Evolutionary conservation across 2,888 invertebrate genomes (phyloP).

Genomic region (Trachelus iudaicus): DNA sequence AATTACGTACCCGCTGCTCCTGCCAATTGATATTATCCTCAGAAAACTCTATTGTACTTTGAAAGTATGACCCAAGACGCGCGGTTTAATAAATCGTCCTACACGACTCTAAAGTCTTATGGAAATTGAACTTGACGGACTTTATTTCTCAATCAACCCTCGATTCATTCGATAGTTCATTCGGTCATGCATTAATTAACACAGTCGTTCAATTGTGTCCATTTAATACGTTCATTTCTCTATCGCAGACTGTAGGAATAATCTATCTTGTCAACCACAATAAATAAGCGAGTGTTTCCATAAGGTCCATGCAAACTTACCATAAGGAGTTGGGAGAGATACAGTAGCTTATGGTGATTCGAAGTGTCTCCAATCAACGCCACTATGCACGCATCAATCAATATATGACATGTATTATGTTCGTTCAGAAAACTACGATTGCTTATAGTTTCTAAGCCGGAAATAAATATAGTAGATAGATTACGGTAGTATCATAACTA

Average conservation of each 20-base stretch:
- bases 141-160: neutral
- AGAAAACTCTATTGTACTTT: neutral
- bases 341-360: conserved; percentile 71
- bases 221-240: neutral
- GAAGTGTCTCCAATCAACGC: conserved; percentile 71
- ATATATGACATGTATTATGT: conserved; percentile 35
- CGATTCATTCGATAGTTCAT: neutral
- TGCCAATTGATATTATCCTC: conserved; percentile 38
- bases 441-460: neutral
- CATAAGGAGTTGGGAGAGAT: conserved; percentile 70
- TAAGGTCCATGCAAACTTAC: conserved; percentile 66
- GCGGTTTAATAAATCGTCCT: neutral
- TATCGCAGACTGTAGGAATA: conserved; percentile 7
- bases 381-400: conserved; percentile 56
- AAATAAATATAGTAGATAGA: neutral
- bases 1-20: conserved; percentile 51
- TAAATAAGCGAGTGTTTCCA: conserved; percentile 21
- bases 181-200: neutral
- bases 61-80: neutral
- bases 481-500: neutral
- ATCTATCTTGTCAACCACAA: conserved; percentile 34
- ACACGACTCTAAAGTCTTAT: neutral
- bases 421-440: conserved; percentile 16
- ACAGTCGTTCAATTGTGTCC: neutral
- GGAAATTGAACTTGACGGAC: neutral